Percentiles rank a stretch among this genome's conserved stretches.
Conservation (phyloP, 2,797 vertebrate genomes). For the Coracias cyanogaster region DNA sequence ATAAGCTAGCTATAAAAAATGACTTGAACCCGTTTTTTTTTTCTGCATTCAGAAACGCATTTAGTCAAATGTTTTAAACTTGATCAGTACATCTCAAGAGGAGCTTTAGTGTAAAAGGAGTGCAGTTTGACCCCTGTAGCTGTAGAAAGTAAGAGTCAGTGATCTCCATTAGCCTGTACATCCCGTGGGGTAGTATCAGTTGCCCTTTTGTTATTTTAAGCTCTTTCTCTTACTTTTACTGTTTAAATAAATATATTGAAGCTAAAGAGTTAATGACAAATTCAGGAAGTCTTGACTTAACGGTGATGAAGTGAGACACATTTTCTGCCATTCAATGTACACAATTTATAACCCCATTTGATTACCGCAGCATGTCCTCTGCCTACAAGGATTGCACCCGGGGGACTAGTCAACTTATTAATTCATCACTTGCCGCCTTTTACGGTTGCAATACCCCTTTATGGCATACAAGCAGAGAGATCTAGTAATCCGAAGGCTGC, state of each 20-base stretch:
- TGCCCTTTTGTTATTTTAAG: slow-evolving; percentile 71
- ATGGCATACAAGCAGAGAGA: slow-evolving; percentile 81
- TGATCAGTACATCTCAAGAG: not conserved
- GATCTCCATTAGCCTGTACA: slow-evolving; percentile 65
- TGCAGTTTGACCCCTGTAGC: slow-evolving; percentile 47
- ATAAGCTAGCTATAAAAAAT: not conserved
- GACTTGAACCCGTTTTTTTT: not conserved
- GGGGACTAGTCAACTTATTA: slow-evolving; percentile 88
- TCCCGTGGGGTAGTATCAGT: slow-evolving; percentile 73
- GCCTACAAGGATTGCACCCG: slow-evolving; percentile 85
- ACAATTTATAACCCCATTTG: slow-evolving; percentile 85
- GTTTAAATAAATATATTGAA: slow-evolving; percentile 77
- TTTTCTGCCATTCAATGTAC: slow-evolving; percentile 70
- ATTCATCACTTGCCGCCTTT: slow-evolving; percentile 85
- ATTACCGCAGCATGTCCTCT: slow-evolving; percentile 84
- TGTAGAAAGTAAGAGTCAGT: slow-evolving; percentile 64
- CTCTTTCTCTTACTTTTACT: slow-evolving; percentile 65
- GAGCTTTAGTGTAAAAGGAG: slow-evolving; percentile 25
- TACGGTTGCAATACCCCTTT: slow-evolving; percentile 80
- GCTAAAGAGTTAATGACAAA: slow-evolving; percentile 75
- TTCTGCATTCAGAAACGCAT: not conserved
- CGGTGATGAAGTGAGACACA: slow-evolving; percentile 72
- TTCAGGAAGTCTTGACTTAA: slow-evolving; percentile 78
- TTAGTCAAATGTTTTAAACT: not conserved
- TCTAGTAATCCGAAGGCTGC: slow-evolving; percentile 82